Conservation (phyloP, 2,113 vertebrate genomes). For the Scatophagus argus region DNA sequence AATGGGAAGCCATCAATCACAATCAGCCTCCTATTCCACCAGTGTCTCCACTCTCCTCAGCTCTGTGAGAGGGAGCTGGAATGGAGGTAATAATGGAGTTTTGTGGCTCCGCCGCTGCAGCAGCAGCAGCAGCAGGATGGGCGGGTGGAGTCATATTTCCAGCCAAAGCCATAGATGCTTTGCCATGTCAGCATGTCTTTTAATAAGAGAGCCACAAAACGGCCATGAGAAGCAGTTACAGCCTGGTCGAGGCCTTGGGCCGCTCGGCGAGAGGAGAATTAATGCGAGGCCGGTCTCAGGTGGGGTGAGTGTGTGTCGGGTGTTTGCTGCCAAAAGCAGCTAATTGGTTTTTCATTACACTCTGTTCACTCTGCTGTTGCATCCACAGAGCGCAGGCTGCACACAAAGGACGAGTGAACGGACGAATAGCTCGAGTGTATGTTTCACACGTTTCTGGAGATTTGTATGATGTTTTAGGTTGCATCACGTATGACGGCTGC, state of each 20-base stretch:
- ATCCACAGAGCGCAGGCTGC: constrained; percentile 28
- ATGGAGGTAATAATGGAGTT: constrained; percentile 91
- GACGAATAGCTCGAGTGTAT: too few species aligned
- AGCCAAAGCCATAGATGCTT: constrained; percentile 79
- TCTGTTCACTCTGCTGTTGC: constrained; percentile 46
- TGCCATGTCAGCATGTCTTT: constrained; percentile 88
- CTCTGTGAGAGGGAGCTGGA: constrained; percentile 65
- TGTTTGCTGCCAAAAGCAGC: constrained; percentile 53
- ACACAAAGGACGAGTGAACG: constrained; percentile 30
- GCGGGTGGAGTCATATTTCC: constrained; percentile 83
- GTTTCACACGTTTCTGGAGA: too few species aligned
- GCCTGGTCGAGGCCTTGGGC: constrained; percentile 23
- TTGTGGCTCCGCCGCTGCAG: constrained; percentile 76
- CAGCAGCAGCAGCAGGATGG: constrained; percentile 55
- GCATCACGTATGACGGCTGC: too few species aligned
- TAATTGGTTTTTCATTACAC: constrained; percentile 69
- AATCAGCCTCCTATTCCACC: constrained; percentile 91
- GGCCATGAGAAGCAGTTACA: constrained; percentile 22
- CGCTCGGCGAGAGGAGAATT: constrained; percentile 8
- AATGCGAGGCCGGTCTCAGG: constrained; percentile 41
- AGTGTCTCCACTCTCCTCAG: constrained; percentile 86
- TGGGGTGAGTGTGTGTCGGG: constrained; percentile 37
- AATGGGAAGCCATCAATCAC: constrained; percentile 98
- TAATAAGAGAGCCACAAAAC: constrained; percentile 50
- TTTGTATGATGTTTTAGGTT: too few species aligned